These are phyloP conservation scores for Scomber japonicus DNA, from an alignment of 2,113 vertebrate species.

Conservation along the genomic window DNA sequence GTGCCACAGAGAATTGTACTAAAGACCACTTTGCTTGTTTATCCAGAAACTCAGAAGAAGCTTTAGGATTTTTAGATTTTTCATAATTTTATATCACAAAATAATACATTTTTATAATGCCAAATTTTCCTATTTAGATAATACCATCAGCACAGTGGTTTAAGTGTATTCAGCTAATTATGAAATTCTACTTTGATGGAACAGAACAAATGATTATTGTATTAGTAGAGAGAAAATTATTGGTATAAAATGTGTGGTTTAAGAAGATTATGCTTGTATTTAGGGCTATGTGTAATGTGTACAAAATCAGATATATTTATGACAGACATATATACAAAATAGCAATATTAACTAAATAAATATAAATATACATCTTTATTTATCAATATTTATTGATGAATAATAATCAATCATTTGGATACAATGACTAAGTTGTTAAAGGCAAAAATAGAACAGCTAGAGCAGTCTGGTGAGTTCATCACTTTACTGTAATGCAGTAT, in stretches of 20 bases:
- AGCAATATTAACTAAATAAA: neutral
- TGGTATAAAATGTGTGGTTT: neutral
- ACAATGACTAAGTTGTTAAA: too few species aligned
- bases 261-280: neutral
- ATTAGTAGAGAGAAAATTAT: neutral
- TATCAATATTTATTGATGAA: neutral
- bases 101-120: neutral
- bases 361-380: neutral
- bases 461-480: too few species aligned
- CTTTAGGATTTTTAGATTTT: neutral
- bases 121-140: neutral
- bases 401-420: neutral
- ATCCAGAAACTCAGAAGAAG: constrained; percentile 23
- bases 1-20: constrained; percentile 14
- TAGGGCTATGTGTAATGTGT: too few species aligned
- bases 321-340: too few species aligned
- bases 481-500: too few species aligned
- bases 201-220: constrained; percentile 22
- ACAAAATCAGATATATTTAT: too few species aligned
- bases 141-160: constrained; percentile 1
- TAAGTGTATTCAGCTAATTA: constrained; percentile 16
- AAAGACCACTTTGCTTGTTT: constrained; percentile 15
- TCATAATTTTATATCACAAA: neutral
- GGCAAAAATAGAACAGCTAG: too few species aligned
- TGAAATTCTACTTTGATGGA: constrained; percentile 30